Base-by-base conservation (phyloP, 2,113 vertebrate genomes). In the Hyla sarda region DNA sequence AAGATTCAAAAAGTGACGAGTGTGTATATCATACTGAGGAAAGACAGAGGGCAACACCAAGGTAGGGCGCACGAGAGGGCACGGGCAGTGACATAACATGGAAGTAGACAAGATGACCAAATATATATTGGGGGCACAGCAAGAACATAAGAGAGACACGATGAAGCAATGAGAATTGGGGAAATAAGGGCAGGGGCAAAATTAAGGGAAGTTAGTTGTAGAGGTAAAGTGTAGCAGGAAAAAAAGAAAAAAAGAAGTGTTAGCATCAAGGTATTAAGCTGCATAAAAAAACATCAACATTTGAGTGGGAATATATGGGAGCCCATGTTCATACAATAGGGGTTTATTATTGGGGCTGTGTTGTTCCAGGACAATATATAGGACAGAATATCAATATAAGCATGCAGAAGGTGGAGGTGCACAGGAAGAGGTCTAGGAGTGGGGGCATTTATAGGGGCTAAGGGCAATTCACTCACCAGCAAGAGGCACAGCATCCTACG, bases 401-500 rank as follows among this genome's bases (percentile, higher is more conserved):
- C 78, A 87, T 81, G 69, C 77, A 87, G 67, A 60, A 79, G 11
- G 65, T 81, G 77, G 52, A 17, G 34, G 78, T 81, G 65, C 54
- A 48, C 34, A 87, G n/a, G 50, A 74, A 76, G 37, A 5, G 67
- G 30, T 71, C 67, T 21, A 60, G 72, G 52, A 73, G 84, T 73
- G 84, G 65, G 85, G 85, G 84, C 76, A 80, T 80, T 71, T 81
- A 71, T 45, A 28, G 41, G 76, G 77, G 65, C 76, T 69, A 56
- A 41, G 58, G 52, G 67, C 52, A 48, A 47, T 56, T 81, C 85
- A 87, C 85, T 87, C 78, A 87, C 85, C 85, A 87, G 77, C n/a
- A 54, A 87, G 85, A 81, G 30, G 85, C 85, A 87, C 85, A 82
- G 85, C 85, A 87, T 87, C 85, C 85, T 87, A 87, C 78, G 85